Evolutionary conservation across 2,888 invertebrate species (phyloP), one percentile per base, ranked within the genome.

Genomic region (Tribolium freemani): DNA sequence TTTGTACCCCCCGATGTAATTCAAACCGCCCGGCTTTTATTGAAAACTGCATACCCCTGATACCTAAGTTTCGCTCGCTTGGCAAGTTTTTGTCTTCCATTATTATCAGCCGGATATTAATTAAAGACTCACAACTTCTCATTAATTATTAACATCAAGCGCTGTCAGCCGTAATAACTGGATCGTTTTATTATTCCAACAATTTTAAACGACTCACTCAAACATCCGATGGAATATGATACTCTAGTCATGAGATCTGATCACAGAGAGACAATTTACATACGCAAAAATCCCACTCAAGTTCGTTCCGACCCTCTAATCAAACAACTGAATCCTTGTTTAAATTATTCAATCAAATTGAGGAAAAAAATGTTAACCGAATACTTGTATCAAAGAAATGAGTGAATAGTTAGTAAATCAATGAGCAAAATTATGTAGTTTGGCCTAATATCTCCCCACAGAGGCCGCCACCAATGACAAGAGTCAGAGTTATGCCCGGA

Each of bases 71-170:
- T 63, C 51, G 51, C 63, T 51, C 51, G 51, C 63, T 38, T 30
- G 5, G 63, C 51, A 50, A 63, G 63, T 63, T 63, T 63, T 63
- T 63, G 50, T 63, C 63, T 50, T 50, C 63, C 63, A 64, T 53
- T 64, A 54, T 64, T 64, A 53, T 64, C 64, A 45, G 64, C 64
- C 51, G 54, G 64, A 64, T 58, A 58, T 64, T 64, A 64, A 64
- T 64, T 64, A 64, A 64, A 21, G 53, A 44, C 64, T 44, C 54
- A 45, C 44, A 64, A 64, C 64, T 64, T 64, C 45, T 53, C 53
- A 64, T 64, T 64, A 64, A 64, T 64, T 53, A 64, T 64, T 64
- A 64, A 64, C 21, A 64, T 64, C 31, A 56, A 10, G 9, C 38
- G 13, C 56, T 31, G 56, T 31, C 51, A 38, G 63, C 51, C 51